phyloP scores from a whole-genome alignment of 2,888 invertebrate genomes.

The Trichopoda pennipes region DNA sequence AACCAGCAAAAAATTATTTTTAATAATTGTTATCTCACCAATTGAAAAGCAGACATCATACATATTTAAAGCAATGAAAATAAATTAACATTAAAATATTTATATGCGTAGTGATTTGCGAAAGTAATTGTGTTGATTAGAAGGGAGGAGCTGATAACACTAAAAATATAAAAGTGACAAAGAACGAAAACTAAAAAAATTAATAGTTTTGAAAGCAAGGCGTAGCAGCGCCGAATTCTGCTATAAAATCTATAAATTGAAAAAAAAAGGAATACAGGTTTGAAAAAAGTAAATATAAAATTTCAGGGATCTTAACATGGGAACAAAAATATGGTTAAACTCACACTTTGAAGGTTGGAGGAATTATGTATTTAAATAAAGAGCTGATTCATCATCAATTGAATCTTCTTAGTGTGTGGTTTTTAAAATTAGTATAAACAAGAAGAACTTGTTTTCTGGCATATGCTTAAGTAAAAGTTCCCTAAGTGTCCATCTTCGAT shows the following conservation, averaged over 20 bases:
- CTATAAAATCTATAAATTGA: conserved; percentile 11
- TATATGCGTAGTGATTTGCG: conserved; percentile 52
- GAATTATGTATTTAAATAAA: conserved; percentile 26
- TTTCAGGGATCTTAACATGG: not conserved
- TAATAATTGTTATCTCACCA: not conserved
- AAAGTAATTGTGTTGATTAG: conserved; percentile 24
- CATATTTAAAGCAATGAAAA: not conserved
- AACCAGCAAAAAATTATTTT: not conserved
- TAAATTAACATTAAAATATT: conserved; percentile 13
- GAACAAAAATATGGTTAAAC: not conserved
- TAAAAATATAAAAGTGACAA: conserved; percentile 46
- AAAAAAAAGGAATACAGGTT: not conserved
- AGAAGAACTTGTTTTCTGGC: conserved; percentile 64
- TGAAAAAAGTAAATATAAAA: not conserved
- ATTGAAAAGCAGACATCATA: not conserved
- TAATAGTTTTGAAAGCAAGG: conserved; percentile 24
- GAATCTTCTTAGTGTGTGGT: conserved; percentile 16
- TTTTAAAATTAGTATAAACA: conserved; percentile 32
- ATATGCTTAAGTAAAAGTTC: conserved; percentile 1
- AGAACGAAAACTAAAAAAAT: conserved; percentile 41
- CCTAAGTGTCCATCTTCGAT: conserved; percentile 30
- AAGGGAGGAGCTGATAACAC: conserved; percentile 47
- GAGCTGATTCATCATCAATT: conserved; percentile 60
- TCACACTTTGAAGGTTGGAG: conserved; percentile 48
- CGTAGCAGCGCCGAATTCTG: conserved; percentile 39